These are phyloP conservation scores for Teleopsis dalmanni DNA, from an alignment of 1,140 invertebrate genomes.

Conservation along the genomic window DNA sequence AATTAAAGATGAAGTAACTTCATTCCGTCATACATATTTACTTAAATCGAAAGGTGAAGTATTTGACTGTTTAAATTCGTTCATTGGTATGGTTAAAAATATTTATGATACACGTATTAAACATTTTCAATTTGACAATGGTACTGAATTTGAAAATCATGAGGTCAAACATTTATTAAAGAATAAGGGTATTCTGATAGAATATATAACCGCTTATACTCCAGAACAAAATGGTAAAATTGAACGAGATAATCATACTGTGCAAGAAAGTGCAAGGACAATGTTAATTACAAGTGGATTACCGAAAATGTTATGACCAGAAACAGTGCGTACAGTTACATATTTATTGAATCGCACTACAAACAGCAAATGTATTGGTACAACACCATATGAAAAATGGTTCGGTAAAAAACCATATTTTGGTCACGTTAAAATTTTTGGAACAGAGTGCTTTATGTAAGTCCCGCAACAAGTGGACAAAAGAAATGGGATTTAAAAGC, in stretches of 20 bases:
- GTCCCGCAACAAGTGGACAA: slow-evolving; percentile 32
- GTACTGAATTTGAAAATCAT: slow-evolving; percentile 15
- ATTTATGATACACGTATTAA: slow-evolving; percentile 11
- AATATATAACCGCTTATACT: slow-evolving; percentile 27
- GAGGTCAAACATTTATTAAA: slow-evolving; percentile 6
- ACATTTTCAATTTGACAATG: slow-evolving; percentile 19
- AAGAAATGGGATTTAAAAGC: slow-evolving; percentile 37
- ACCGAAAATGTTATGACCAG: slow-evolving; percentile 44
- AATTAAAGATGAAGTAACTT: slow-evolving; percentile 32
- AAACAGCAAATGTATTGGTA: slow-evolving; percentile 20
- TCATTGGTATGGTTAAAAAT: slow-evolving; percentile 3
- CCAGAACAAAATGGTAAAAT: slow-evolving; percentile 44
- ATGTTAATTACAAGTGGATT: slow-evolving; percentile 40
- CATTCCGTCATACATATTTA: slow-evolving; percentile 23
- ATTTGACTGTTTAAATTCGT: slow-evolving; percentile 11
- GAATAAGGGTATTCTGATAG: slow-evolving; percentile 11
- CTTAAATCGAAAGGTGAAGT: slow-evolving; percentile 26
- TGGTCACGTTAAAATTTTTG: slow-evolving; percentile 30
- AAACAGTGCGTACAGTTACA: slow-evolving; percentile 42
- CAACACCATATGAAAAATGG: slow-evolving; percentile 36
- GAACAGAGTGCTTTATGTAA: slow-evolving; percentile 31
- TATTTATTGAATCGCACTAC: slow-evolving; percentile 34
- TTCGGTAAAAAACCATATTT: slow-evolving; percentile 14
- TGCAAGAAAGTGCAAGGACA: slow-evolving; percentile 39
- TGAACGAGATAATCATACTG: slow-evolving; percentile 43